Conservation (phyloP, 2,888 invertebrate species). For the Agrochola lota region DNA sequence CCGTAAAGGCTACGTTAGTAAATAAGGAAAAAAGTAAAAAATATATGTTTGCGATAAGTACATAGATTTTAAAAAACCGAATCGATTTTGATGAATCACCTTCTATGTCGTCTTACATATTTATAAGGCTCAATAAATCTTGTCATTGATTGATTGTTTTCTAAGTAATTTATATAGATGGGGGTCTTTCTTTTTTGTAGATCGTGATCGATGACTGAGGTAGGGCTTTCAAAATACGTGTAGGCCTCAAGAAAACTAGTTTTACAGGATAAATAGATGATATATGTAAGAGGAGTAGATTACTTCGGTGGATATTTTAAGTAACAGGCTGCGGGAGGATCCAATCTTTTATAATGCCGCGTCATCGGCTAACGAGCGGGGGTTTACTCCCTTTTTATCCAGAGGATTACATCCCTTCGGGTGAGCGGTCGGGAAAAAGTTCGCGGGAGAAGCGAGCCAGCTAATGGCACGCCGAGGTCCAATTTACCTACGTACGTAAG, state of each 20-base stretch:
- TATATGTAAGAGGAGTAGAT: conserved; percentile 42
- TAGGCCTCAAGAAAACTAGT: conserved; percentile 5
- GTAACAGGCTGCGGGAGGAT: conserved; percentile 66
- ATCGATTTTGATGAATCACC: conserved; percentile 31
- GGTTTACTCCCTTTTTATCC: conserved; percentile 65
- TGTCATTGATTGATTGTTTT: conserved; percentile 60
- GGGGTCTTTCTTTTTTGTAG: conserved; percentile 37
- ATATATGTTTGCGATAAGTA: conserved; percentile 1
- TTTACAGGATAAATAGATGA: conserved; percentile 9
- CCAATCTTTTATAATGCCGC: conserved; percentile 66
- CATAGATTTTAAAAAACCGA: conserved; percentile 35
- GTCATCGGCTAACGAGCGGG: conserved; percentile 72
- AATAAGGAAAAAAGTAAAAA: too few species aligned
- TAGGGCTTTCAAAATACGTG: conserved; percentile 36
- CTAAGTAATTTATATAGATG: conserved; percentile 58
- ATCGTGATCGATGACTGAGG: conserved; percentile 55
- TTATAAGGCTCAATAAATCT: conserved; percentile 59
- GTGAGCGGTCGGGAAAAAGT: conserved; percentile 51
- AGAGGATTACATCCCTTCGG: conserved; percentile 48
- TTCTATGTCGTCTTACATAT: conserved; percentile 36
- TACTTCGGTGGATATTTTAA: conserved; percentile 55
- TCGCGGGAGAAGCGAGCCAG: conserved; percentile 41
- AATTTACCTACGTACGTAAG: conserved; percentile 59
- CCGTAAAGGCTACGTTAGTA: background rate
- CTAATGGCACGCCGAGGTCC: conserved; percentile 58